phyloP scores from a whole-genome alignment of 2,888 invertebrate species.

The Ophion costatus region DNA sequence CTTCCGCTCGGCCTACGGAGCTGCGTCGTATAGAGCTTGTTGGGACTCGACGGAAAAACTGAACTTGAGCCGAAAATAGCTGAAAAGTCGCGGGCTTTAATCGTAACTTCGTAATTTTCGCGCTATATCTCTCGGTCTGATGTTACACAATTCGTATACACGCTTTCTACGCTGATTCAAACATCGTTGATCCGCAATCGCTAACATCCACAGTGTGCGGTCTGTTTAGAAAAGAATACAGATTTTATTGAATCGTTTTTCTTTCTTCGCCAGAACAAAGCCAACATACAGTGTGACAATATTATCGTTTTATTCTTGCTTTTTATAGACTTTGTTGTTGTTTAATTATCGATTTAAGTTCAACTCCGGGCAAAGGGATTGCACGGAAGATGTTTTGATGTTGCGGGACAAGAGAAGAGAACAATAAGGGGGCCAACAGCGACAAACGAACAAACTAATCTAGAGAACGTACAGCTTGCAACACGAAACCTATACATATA shows the following conservation, averaged over 20 bases:
- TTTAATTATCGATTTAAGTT: background rate
- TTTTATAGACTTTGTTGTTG: background rate
- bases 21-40: no score
- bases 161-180: background rate
- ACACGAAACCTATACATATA: constrained; percentile 22
- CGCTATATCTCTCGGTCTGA: background rate
- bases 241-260: constrained; percentile 53
- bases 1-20: no score
- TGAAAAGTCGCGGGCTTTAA: background rate
- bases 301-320: constrained; percentile 26
- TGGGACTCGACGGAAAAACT: no score
- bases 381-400: constrained; percentile 21
- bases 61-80: no score
- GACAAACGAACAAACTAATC: constrained; percentile 43
- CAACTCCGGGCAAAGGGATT: constrained; percentile 35
- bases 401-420: constrained; percentile 42
- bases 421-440: constrained; percentile 37
- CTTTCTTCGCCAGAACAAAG: constrained; percentile 21
- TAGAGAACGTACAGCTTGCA: constrained; percentile 51
- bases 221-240: constrained; percentile 55
- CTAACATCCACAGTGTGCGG: constrained; percentile 18
- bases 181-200: constrained; percentile 3
- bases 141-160: background rate
- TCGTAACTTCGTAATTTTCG: background rate
- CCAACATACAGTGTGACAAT: constrained; percentile 56